These are phyloP conservation scores for Ips nitidus DNA, from an alignment of 1,140 invertebrate genomes.

Conservation along the genomic window DNA sequence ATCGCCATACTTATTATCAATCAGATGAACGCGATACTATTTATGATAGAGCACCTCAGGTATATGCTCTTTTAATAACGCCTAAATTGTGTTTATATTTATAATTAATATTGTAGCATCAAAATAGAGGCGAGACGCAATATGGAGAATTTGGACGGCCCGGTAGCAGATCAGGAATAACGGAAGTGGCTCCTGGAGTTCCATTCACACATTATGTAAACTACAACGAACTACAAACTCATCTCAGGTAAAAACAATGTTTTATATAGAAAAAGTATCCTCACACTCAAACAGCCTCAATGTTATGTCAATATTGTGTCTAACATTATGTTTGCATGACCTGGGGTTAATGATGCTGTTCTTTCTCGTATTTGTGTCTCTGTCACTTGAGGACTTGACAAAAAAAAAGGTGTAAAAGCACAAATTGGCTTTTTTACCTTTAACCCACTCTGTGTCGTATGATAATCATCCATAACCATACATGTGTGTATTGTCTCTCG, in stretches of 20 bases:
- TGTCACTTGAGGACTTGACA: too few species aligned
- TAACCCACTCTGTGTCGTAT: too few species aligned
- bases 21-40: conserved; percentile 42
- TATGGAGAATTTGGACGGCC: conserved; percentile 53
- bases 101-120: conserved; percentile 15
- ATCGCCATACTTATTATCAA: conserved; percentile 45
- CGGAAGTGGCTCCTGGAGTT: conserved; percentile 53
- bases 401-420: too few species aligned
- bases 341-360: background rate
- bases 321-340: conserved; percentile 14
- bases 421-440: too few species aligned
- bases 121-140: conserved; percentile 29
- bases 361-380: too few species aligned
- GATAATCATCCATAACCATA: background rate
- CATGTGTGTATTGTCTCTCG: conserved; percentile 28
- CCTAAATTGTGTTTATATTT: background rate
- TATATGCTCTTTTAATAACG: conserved; percentile 9
- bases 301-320: conserved; percentile 1
- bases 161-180: conserved; percentile 58
- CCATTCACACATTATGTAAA: conserved; percentile 79
- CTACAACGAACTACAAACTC: conserved; percentile 81
- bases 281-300: background rate
- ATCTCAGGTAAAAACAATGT: conserved; percentile 62
- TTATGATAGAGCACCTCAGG: conserved; percentile 39
- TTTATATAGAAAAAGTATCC: background rate